Evolutionary conservation across 2,113 vertebrate genomes (phyloP).

Genomic region (Cyphomyrus plagiostoma): DNA sequence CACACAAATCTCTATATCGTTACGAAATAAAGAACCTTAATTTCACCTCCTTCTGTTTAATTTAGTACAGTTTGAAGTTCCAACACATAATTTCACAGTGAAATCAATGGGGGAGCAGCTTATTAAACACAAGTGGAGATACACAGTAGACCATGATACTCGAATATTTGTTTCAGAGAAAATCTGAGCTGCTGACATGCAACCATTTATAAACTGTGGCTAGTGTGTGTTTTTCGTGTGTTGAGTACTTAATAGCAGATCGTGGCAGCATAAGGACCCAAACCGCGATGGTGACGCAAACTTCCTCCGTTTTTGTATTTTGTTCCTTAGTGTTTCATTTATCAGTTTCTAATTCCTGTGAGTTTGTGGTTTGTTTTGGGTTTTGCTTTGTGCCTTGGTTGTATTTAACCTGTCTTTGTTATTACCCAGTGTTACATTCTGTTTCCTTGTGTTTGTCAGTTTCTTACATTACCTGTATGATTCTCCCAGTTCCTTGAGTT

Average conservation of each 20-base stretch:
- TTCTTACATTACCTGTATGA: no score
- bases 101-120: not conserved
- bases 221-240: not conserved
- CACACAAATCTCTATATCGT: not conserved
- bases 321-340: no score
- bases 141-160: not conserved
- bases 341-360: no score
- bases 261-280: not conserved
- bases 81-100: not conserved
- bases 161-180: not conserved
- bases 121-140: not conserved
- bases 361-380: no score
- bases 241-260: not conserved
- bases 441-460: no score
- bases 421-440: no score
- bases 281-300: not conserved
- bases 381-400: no score
- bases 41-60: not conserved
- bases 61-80: not conserved
- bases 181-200: not conserved
- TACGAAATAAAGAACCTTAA: not conserved
- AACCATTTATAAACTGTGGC: not conserved
- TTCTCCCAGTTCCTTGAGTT: no score
- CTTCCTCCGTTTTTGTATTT: no score
- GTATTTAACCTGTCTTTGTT: no score